Evolutionary conservation across 1,140 invertebrate genomes (phyloP), one percentile per base, ranked within the genome.

Genomic region (Ladona fulva): DNA sequence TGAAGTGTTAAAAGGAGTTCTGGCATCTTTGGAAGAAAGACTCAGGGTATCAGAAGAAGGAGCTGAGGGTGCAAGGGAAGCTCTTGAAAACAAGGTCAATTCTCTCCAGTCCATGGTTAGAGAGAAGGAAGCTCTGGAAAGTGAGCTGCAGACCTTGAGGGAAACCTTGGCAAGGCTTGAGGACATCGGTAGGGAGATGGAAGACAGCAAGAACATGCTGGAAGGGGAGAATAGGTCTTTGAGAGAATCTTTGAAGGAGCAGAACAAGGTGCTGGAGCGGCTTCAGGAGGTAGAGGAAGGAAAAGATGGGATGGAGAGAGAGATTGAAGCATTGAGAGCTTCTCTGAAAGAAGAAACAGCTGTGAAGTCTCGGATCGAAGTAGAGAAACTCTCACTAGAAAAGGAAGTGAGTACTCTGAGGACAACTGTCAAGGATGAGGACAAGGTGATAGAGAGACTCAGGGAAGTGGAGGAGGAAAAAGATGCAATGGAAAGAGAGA

Each of bases 391-490:
- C n/a, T 16, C 52, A 6, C 12, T 66, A 19, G 52, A 66, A 22
- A 66, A 66, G n/a, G 52, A 66, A 22, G 52, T 66, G 3, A 22
- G 16, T 19, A 12, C 52, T 12, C n/a, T 66, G 14, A 66, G 52
- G 12, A 19, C 24, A n/a, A 75, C 24, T 14, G 74, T 25, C 1
- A 42, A 75, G 24, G 74, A 25, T 75, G 74, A 25, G 10, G 74
- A 25, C 74, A 25, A 75, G 19, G 24, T 75, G 19, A 42, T 42
- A 25, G 74, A 75, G 37, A 75, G 37, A 42, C 24, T 75, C 3
- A 75, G 74, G 10, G 74, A 25, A 25, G 74, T 75, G 10, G 74
- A 75, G 37, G 37, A 42, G 74, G 74, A 75, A 25, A 75, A 42
- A 42, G 74, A 75, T 75, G 74, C 19, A 1, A 66, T 66, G 52